These are phyloP conservation scores for Agrochola macilenta DNA, from an alignment of 2,888 invertebrate genomes.

Conservation along the genomic window DNA sequence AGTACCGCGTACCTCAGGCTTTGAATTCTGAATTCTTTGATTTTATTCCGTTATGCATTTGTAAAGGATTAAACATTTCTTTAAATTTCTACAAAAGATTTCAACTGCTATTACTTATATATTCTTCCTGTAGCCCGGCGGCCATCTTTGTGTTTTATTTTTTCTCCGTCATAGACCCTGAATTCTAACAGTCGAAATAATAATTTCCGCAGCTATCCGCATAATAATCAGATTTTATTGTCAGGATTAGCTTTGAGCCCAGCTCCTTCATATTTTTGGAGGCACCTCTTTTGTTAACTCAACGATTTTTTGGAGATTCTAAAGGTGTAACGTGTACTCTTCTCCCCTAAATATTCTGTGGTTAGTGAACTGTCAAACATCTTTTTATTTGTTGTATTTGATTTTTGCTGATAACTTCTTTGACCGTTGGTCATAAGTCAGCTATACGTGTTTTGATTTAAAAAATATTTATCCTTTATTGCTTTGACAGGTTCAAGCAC, in stretches of 20 bases:
- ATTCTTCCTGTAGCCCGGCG: slow-evolving; percentile 1
- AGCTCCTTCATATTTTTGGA: slow-evolving; percentile 36
- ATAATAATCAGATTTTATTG: slow-evolving; percentile 61
- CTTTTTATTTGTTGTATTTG: slow-evolving; percentile 29
- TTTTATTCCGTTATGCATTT: slow-evolving; percentile 7
- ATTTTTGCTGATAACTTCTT: slow-evolving; percentile 38
- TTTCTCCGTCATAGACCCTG: slow-evolving; percentile 42
- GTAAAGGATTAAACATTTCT: neutral
- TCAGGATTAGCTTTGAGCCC: slow-evolving; percentile 41
- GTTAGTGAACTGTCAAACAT: slow-evolving; percentile 56
- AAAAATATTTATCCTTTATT: slow-evolving; percentile 30
- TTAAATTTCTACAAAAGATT: neutral
- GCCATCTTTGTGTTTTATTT: slow-evolving; percentile 38
- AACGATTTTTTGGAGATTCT: slow-evolving; percentile 32
- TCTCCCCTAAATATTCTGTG: slow-evolving; percentile 25
- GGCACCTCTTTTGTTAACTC: slow-evolving; percentile 38
- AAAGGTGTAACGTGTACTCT: slow-evolving; percentile 21
- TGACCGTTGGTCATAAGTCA: slow-evolving; percentile 32
- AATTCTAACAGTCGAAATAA: slow-evolving; percentile 54
- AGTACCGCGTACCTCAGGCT: neutral
- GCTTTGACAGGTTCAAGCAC: slow-evolving; percentile 29
- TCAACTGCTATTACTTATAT: neutral
- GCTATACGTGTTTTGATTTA: slow-evolving; percentile 52
- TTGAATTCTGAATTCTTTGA: slow-evolving; percentile 10
- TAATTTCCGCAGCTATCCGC: slow-evolving; percentile 62